These are phyloP conservation scores for Bolborhynchus lineola DNA, from an alignment of 2,113 vertebrate genomes.

Conservation along the genomic window DNA sequence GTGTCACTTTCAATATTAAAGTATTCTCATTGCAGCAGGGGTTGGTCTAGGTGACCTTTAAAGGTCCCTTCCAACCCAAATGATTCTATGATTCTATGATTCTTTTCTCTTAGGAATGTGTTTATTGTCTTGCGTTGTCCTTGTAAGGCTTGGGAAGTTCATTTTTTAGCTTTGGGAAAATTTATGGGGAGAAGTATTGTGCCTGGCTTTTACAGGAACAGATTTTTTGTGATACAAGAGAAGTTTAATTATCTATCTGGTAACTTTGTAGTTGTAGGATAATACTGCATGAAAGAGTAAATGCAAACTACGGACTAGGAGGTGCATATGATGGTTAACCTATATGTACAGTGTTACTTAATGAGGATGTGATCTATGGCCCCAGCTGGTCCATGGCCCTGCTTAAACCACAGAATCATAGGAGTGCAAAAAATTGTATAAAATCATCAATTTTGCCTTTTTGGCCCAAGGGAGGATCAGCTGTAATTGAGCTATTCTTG, in stretches of 20 bases:
- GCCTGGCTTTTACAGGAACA: neutral
- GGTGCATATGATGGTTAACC: neutral
- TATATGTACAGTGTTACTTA: neutral
- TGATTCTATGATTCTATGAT: neutral
- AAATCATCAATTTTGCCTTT: neutral
- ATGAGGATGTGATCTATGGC: neutral
- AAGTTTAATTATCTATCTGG: neutral
- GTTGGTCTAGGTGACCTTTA: neutral
- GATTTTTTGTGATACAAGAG: neutral
- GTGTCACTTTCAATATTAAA: neutral
- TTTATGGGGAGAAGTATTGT: neutral
- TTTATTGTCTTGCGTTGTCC: neutral
- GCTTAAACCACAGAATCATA: neutral
- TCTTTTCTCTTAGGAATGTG: neutral
- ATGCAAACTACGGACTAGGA: neutral
- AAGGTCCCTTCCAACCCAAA: neutral
- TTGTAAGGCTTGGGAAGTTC: neutral
- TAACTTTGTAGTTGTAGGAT: neutral
- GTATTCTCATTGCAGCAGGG: neutral
- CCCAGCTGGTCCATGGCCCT: neutral
- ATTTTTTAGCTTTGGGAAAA: neutral
- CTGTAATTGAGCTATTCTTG: constrained; percentile 4
- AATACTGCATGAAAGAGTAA: neutral
- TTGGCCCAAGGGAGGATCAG: neutral
- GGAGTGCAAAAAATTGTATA: neutral